Conservation (phyloP, 2,797 vertebrate genomes). For the Phoeniculus purpureus region DNA sequence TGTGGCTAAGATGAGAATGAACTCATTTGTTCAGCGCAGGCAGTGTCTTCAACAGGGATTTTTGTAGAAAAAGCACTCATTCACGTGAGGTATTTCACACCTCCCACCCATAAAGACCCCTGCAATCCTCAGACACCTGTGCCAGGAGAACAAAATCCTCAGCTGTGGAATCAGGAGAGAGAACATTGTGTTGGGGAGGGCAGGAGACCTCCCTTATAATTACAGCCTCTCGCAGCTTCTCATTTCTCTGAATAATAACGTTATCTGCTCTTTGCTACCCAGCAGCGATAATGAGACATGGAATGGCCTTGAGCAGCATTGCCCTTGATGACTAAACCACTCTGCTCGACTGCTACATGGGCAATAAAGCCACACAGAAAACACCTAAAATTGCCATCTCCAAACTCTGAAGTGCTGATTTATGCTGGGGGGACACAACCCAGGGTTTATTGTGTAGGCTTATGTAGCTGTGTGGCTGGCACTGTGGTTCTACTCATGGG, state of each 20-base stretch:
- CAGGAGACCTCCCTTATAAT: background rate
- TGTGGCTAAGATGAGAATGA: background rate
- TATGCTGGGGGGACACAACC: background rate
- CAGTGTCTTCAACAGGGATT: background rate
- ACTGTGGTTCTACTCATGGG: background rate
- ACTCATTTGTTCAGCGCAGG: background rate
- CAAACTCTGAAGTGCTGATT: background rate
- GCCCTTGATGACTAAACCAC: background rate
- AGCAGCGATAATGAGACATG: background rate
- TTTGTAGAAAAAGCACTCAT: background rate
- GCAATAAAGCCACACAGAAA: background rate
- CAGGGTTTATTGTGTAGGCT: background rate
- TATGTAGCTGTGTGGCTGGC: background rate
- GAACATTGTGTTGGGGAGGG: background rate
- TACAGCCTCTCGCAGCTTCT: background rate
- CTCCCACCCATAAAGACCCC: background rate
- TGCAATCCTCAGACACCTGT: background rate
- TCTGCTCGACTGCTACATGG: background rate
- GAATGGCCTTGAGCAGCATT: background rate
- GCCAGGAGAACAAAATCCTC: background rate
- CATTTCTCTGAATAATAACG: background rate
- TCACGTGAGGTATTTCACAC: background rate
- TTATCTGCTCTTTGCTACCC: background rate
- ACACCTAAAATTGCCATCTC: background rate
- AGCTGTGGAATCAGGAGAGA: background rate